A percentile compares a stretch with the other conserved stretches of the same genome.
Conservation (phyloP, 2,888 invertebrate genomes). For the Eremobia ochroleuca region DNA sequence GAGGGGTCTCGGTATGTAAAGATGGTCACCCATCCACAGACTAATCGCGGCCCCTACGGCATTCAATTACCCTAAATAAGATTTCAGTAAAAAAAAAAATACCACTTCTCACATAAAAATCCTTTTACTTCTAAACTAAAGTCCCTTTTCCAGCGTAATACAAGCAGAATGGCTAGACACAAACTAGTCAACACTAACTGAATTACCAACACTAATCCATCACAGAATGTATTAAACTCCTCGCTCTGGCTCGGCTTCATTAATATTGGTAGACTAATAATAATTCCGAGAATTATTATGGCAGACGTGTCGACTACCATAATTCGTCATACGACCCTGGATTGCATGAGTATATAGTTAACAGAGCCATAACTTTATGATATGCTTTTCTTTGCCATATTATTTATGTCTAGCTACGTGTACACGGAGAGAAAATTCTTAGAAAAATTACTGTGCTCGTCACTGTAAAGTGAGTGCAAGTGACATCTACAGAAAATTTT, state of each 20-base stretch:
- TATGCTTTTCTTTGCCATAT: neutral
- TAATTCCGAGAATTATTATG: constrained; percentile 26
- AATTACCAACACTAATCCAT: constrained; percentile 31
- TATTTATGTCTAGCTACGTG: too few relatives aligned
- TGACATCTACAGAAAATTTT: too few relatives aligned
- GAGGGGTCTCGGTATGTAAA: too few relatives aligned
- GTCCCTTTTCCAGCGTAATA: neutral
- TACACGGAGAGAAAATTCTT: too few relatives aligned
- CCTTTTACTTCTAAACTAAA: neutral
- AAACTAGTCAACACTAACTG: constrained; percentile 29
- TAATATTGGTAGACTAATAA: constrained; percentile 46
- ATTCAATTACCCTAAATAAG: too few relatives aligned
- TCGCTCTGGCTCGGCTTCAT: constrained; percentile 29
- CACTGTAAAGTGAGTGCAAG: too few relatives aligned
- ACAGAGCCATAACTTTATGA: neutral
- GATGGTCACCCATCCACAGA: too few relatives aligned
- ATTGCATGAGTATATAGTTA: constrained; percentile 7
- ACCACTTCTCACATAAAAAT: too few relatives aligned
- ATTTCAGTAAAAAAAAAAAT: too few relatives aligned
- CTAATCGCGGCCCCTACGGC: too few relatives aligned
- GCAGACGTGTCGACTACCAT: constrained; percentile 32
- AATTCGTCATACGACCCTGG: constrained; percentile 27
- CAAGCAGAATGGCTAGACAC: constrained; percentile 4
- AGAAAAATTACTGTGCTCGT: too few relatives aligned
- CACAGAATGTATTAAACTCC: constrained; percentile 33